Evolutionary conservation across 2,888 invertebrate species (phyloP).

Genomic region (Zaprionus bogoriensis): DNA sequence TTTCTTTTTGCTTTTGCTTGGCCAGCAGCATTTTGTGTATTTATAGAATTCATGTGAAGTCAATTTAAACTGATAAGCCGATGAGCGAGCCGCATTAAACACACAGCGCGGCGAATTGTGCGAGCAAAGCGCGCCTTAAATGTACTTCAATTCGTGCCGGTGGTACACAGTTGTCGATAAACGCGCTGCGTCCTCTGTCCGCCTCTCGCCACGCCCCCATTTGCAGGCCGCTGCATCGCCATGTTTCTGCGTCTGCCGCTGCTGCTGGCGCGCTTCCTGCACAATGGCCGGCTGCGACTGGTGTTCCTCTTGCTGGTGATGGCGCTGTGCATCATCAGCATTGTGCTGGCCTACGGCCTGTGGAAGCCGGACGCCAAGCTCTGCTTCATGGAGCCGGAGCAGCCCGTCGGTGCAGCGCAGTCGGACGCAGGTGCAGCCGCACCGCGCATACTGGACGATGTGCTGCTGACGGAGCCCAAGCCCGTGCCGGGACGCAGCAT

Average conservation of each 20-base stretch:
- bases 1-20: neutral
- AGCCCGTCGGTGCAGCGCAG: neutral
- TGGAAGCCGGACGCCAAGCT: slow-evolving; percentile 57
- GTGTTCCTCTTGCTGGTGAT: slow-evolving; percentile 59
- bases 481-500: slow-evolving; percentile 79
- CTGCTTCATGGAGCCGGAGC: slow-evolving; percentile 66
- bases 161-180: no score
- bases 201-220: no score
- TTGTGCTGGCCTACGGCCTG: slow-evolving; percentile 42
- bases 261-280: slow-evolving; percentile 37
- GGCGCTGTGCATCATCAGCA: slow-evolving; percentile 40
- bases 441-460: slow-evolving; percentile 70
- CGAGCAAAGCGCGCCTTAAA: no score
- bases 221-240: slow-evolving; percentile 7
- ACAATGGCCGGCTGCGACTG: slow-evolving; percentile 67
- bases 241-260: slow-evolving; percentile 57
- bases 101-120: no score
- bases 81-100: slow-evolving; percentile 14
- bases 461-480: slow-evolving; percentile 70
- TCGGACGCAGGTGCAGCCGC: neutral
- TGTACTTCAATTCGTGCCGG: no score
- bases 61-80: slow-evolving; percentile 6
- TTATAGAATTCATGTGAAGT: slow-evolving; percentile 7
- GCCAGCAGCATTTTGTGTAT: neutral
- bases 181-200: no score